These are phyloP conservation scores for Saccopteryx leptura DNA, from an alignment of 2,113 vertebrate species.

Conservation along the genomic window DNA sequence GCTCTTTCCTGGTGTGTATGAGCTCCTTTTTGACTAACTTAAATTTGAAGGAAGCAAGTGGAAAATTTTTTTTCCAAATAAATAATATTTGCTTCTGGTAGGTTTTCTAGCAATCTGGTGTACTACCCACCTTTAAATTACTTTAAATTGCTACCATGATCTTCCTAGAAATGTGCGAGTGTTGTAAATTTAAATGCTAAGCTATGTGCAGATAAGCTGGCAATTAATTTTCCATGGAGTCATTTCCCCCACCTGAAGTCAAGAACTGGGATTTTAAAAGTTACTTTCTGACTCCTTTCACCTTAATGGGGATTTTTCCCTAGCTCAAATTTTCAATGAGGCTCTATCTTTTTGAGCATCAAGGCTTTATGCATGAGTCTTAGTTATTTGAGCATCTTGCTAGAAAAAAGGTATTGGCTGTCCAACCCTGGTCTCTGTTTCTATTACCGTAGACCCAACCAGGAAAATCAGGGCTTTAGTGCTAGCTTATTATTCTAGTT, in stretches of 20 bases:
- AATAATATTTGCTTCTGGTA: neutral
- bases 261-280: neutral
- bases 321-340: neutral
- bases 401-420: neutral
- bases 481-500: neutral
- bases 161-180: neutral
- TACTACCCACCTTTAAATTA: neutral
- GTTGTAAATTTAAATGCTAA: neutral
- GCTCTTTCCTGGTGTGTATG: neutral
- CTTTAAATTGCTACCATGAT: neutral
- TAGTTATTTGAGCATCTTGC: neutral
- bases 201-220: neutral
- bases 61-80: neutral
- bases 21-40: neutral
- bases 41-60: conserved; percentile 1
- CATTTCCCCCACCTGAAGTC: neutral
- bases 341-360: neutral
- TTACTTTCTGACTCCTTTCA: neutral
- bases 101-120: neutral
- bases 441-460: neutral
- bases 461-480: neutral
- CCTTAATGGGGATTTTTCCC: neutral
- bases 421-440: neutral
- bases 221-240: neutral
- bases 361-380: neutral